Conservation (phyloP, 1,140 invertebrate species). For the Octopus sinensis region DNA sequence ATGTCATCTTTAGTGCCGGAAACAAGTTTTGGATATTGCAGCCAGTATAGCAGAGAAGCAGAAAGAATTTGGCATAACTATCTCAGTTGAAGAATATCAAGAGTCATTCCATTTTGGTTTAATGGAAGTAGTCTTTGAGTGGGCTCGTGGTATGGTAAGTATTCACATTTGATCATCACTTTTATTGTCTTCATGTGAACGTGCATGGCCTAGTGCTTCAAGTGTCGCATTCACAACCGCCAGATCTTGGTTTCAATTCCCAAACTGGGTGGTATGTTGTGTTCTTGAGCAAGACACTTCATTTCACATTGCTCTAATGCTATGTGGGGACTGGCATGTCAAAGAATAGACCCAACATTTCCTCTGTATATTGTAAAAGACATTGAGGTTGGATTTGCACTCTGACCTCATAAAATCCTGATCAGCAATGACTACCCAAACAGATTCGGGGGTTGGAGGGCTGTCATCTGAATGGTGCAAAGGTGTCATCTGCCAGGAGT, state of each 20-base stretch:
- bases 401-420: no score
- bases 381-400: no score
- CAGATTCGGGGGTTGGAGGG: no score
- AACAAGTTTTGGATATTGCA: conserved; percentile 61
- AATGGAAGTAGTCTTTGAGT: conserved; percentile 90
- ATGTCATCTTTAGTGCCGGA: conserved; percentile 60
- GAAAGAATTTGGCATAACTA: conserved; percentile 60
- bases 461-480: no score
- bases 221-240: no score
- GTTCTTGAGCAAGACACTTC: no score
- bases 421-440: no score
- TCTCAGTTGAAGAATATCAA: conserved; percentile 60
- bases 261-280: not conserved
- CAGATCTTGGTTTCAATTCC: conserved; percentile 11
- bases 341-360: no score
- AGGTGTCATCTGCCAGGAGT: no score
- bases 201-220: not conserved
- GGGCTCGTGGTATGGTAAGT: conserved; percentile 78
- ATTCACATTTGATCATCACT: not conserved
- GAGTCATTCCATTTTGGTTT: conserved; percentile 85
- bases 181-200: not conserved
- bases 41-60: conserved; percentile 62
- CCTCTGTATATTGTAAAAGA: no score
- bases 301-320: no score
- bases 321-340: no score